Conservation (phyloP, 2,113 vertebrate genomes). For the Pandion haliaetus region DNA sequence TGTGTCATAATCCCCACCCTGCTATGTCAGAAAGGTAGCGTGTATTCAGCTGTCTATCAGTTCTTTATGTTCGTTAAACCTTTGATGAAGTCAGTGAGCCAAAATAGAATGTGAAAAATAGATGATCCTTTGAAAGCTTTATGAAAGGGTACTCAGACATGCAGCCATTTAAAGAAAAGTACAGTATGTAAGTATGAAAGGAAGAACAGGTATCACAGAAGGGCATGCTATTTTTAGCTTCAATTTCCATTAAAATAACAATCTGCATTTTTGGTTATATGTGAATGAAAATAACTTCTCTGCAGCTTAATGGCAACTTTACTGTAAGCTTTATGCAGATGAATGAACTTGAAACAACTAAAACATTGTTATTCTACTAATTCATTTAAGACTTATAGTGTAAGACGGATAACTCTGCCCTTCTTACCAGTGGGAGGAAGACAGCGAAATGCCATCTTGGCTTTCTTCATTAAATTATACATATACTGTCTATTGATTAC, state of each 20-base stretch:
- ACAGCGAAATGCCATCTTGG: not conserved
- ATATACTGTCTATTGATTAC: not conserved
- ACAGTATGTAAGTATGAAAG: not conserved
- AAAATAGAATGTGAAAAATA: slow-evolving; percentile 28
- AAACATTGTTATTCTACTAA: not conserved
- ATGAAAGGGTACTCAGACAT: not conserved
- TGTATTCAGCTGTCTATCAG: not conserved
- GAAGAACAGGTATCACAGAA: not conserved
- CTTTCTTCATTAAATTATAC: not conserved
- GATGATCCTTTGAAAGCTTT: not conserved
- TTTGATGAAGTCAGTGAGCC: not conserved
- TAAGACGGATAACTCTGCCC: not conserved
- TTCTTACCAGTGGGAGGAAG: not conserved
- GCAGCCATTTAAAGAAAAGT: not conserved
- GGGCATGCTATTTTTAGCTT: not conserved
- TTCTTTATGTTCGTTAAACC: not conserved
- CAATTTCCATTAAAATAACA: not conserved
- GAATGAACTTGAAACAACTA: not conserved
- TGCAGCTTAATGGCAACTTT: not conserved
- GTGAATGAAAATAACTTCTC: not conserved
- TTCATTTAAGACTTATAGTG: not conserved
- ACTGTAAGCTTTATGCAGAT: not conserved
- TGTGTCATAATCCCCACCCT: slow-evolving; percentile 3
- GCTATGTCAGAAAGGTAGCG: not conserved
- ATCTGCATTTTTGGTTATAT: not conserved